Evolutionary conservation across 2,888 invertebrate genomes (phyloP).

Genomic region (Polydrusus tereticollis): DNA sequence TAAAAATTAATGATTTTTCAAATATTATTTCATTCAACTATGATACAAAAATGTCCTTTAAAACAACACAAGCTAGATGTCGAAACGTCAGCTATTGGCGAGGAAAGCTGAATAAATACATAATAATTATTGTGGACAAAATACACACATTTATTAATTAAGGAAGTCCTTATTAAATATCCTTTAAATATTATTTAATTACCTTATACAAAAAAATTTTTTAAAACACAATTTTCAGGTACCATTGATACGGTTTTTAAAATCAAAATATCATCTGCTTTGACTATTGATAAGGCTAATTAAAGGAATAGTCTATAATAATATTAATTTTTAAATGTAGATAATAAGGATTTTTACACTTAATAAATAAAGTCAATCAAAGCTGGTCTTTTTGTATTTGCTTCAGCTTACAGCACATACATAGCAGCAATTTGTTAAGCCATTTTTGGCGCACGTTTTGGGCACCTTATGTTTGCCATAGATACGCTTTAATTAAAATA

Average conservation of each 20-base stretch:
- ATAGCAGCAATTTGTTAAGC: constrained; percentile 61
- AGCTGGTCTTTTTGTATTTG: constrained; percentile 53
- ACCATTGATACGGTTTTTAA: not conserved
- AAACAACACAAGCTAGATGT: too few relatives aligned
- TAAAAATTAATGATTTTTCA: too few relatives aligned
- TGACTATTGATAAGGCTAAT: constrained; percentile 45
- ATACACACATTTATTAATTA: too few relatives aligned
- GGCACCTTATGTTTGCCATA: constrained; percentile 38
- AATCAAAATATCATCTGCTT: constrained; percentile 34
- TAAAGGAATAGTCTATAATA: constrained; percentile 46
- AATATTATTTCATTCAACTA: too few relatives aligned
- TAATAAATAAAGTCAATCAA: constrained; percentile 56
- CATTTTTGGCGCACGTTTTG: constrained; percentile 60
- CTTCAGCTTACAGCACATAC: constrained; percentile 60
- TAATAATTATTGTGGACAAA: too few relatives aligned
- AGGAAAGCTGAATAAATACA: too few relatives aligned
- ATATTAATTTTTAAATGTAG: constrained; percentile 42
- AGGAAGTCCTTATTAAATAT: too few relatives aligned
- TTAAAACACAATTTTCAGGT: not conserved
- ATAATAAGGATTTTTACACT: constrained; percentile 46
- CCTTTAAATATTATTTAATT: too few relatives aligned
- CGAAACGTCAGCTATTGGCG: too few relatives aligned
- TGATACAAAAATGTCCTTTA: too few relatives aligned
- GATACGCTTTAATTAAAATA: constrained; percentile 5
- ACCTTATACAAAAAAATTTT: too few relatives aligned